Percentiles rank a stretch among this genome's conserved stretches.
Conservation (phyloP, 1,140 invertebrate genomes). For the Littorina saxatilis region DNA sequence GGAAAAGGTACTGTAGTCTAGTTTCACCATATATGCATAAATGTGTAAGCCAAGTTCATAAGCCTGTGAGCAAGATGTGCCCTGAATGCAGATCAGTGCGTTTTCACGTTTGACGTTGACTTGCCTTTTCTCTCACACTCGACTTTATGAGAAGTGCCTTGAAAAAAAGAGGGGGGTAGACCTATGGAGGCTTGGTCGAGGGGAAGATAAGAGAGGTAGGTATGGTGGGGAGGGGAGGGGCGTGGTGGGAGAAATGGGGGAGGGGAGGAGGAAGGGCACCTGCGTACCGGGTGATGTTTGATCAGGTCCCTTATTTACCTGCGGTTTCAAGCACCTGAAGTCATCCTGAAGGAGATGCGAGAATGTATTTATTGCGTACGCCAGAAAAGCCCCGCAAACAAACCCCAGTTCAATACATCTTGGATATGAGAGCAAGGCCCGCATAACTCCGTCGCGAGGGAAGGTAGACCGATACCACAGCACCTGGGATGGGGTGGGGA, state of each 20-base stretch:
- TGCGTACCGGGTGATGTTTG: conserved; percentile 26
- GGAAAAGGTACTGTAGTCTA: too few relatives aligned
- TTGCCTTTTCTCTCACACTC: conserved; percentile 26
- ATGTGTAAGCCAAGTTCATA: too few relatives aligned
- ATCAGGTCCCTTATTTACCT: conserved; percentile 29
- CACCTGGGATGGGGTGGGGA: background rate
- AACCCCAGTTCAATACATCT: background rate
- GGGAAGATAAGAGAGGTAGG: background rate
- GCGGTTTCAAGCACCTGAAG: conserved; percentile 23
- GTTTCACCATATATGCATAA: too few relatives aligned
- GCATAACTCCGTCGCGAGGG: conserved; percentile 16
- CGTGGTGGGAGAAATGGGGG: background rate
- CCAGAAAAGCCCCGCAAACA: background rate
- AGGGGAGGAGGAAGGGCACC: background rate
- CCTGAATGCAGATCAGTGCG: background rate
- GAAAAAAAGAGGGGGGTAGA: background rate
- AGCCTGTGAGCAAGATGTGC: background rate
- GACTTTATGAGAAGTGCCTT: conserved; percentile 31
- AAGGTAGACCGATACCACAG: background rate
- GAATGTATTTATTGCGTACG: conserved; percentile 33
- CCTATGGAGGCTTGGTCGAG: conserved; percentile 18
- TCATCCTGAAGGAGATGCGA: conserved; percentile 27
- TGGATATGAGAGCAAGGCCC: background rate
- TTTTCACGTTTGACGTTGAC: conserved; percentile 17
- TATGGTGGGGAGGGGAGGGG: background rate